Evolutionary conservation across 2,888 invertebrate species (phyloP), one percentile per base, ranked within the genome.

Genomic region (Antitype chi): DNA sequence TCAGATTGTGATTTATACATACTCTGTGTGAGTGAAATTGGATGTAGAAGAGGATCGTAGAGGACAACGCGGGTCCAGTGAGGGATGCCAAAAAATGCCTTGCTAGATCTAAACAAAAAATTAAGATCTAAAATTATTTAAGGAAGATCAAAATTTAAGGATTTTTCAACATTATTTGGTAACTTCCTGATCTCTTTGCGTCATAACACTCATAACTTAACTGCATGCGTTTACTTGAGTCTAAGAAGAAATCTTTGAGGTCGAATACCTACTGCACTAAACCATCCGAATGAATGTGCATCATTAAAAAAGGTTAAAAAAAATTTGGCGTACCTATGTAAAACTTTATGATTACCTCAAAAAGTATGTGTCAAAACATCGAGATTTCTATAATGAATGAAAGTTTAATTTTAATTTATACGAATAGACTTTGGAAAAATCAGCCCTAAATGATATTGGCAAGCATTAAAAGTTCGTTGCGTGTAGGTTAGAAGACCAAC

Each of bases 121-220:
- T 47, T 47, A 47, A 47, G 13, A 47, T 47, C 43, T 47, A 47
- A 11, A 13, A 47, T 47, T 47, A 11, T 47, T 1, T 52, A 52
- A 52, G 6, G 7, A 52, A 52, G 20, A 52, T 52, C 6, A 52
- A 20, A 52, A 52, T 20, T 7, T 20, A 52, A 17, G 49, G 17
- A 53, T 20, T 23, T 20, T 23, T 53, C 23, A 23, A 53, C 23
- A 23, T 53, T 53, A 17, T 23, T 32, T 25, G 9, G 32, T 20
- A 15, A 25, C 57, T 73, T 73, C 57, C 74, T 49, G 73, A 20
- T 57, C 8, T 32, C n/a, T 20, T 32, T 73, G 47, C 73, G 47
- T 74, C 73, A 53, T 55, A 76, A 28, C 64, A 43, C 11, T 74
- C 73, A 53, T 55, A 76, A 28, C 64, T 52, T 17, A 32, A 15